Evolutionary conservation across 1,140 invertebrate species (phyloP), one percentile per base, ranked within the genome.

Genomic region (Aethina tumida): DNA sequence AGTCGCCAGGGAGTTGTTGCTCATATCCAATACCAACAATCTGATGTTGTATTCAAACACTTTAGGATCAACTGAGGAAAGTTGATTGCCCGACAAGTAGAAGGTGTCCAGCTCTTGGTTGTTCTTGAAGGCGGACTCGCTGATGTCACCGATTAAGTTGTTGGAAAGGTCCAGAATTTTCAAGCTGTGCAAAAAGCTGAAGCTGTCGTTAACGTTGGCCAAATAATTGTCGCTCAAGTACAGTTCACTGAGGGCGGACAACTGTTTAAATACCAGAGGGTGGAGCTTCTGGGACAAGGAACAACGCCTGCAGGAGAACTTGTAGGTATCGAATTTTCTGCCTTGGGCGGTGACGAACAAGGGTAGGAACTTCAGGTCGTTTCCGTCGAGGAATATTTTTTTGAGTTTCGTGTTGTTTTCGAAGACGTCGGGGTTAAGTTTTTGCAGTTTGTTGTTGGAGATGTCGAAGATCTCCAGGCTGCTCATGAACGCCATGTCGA

Each of bases 61-160:
- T 19, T 75, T 69, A 1, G 75, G 68, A 25, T 79, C 74, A 1
- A 86, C 52, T 8, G 70, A 65, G 41, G 66, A 69, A 24, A 86
- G 59, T 4, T 75, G 73, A 56, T 86, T 86, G 5, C 75, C 73
- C 41, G 79, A 75, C 24, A 86, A 63, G 53, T 70, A 77, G 1
- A 85, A 50, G 58, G 74, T 82, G 4, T 62, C 66, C 31, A 85
- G 57, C 24, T 72, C 67, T 20, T 60, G 67, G 45, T 77, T 79
- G 45, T 72, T 53, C 46, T 63, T 58, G 53, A 85, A 83, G 37
- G 77, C 65, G 30, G 73, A 62, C 2, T 60, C 58, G n/a, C 75
- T 67, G 13, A 70, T 33, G 6, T 39, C 12, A 5, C 38, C 38
- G 15, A 56, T 40, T 27, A 49, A 40, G 31, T 57, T 57, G 15